Base-by-base conservation (phyloP, 2,113 vertebrate genomes). In the Accipiter virgatus region DNA sequence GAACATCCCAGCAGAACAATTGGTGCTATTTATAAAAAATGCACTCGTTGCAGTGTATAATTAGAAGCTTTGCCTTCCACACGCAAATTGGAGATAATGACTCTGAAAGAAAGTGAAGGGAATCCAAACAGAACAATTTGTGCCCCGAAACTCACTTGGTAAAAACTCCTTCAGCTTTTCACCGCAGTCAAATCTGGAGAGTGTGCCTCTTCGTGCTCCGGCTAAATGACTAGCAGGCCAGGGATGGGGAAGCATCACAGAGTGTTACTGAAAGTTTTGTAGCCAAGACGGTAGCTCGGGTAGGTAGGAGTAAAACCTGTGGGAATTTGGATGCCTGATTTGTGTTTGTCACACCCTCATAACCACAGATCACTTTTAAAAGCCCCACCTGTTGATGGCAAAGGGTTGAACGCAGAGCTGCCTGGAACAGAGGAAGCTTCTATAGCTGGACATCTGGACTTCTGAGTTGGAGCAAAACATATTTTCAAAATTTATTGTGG, bases 1-100 rank as follows among this genome's bases (percentile, higher is more conserved):
- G 93, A 94, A 90, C 55, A 91, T 97, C 94, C 94, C 93, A 77
- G 81, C 53, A 91, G 94, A 97, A 97, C 96, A 97, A 96, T 97
- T 85, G 71, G 21, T 88, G 34, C 93, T 97, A 97, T 97, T 97
- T 97, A 95, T 96, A 95, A 97, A 91, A 96, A 96, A 95, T 74
- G 84, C 91, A 67, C 71, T 96, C 45, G 2, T 80, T 81, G 87
- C 86, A 94, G 71, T 63, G 50, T 95, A 82, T 96, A 96, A 97
- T 97, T 97, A 97, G 91, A 88, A 93, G 71, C 91, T 85, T 94
- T 95, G 87, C 84, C 71, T 96, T 94, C 91, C n/a, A 93, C 89
- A 90, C 81, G 90, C 59, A 91, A 88, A 95, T 73, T 90, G 79
- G 62, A 87, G 91, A 96, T 95, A 96, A 96, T 83, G 71, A 50